Conservation (phyloP, 1,140 invertebrate species). For the Potamilus streckersoni region DNA sequence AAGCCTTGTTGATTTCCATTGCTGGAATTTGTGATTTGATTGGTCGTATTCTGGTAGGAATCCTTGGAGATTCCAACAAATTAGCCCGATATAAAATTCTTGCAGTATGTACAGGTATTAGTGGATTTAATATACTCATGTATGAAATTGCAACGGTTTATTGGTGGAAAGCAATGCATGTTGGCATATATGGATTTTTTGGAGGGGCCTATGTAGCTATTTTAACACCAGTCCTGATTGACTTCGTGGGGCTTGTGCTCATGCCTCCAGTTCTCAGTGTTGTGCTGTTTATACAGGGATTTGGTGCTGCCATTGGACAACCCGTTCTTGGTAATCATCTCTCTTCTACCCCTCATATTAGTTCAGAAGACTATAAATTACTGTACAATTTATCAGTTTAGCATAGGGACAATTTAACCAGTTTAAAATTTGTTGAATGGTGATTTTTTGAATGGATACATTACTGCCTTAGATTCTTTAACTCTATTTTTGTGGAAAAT, state of each 20-base stretch:
- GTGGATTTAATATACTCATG: slow-evolving; percentile 43
- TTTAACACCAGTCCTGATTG: slow-evolving; percentile 51
- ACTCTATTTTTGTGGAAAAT: too few relatives aligned
- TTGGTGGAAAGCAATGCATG: slow-evolving; percentile 41
- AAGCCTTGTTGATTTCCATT: slow-evolving; percentile 49
- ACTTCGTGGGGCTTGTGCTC: slow-evolving; percentile 49
- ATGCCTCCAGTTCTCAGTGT: slow-evolving; percentile 50
- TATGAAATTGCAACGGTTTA: slow-evolving; percentile 40
- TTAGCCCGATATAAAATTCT: slow-evolving; percentile 52
- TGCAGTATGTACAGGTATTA: slow-evolving; percentile 28
- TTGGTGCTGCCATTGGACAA: slow-evolving; percentile 56
- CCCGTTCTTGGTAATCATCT: slow-evolving; percentile 46
- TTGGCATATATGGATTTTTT: slow-evolving; percentile 51
- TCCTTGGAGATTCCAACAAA: slow-evolving; percentile 44
- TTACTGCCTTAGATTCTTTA: too few relatives aligned
- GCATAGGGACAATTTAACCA: too few relatives aligned
- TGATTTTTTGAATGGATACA: too few relatives aligned
- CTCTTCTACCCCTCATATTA: background rate
- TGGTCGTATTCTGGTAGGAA: slow-evolving; percentile 43
- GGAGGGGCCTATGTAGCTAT: slow-evolving; percentile 51
- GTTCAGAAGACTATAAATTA: background rate
- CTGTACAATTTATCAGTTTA: too few relatives aligned
- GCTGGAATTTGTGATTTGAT: slow-evolving; percentile 52
- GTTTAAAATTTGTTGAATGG: too few relatives aligned
- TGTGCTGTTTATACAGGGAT: slow-evolving; percentile 52